A percentile compares a stretch with the other conserved stretches of the same genome.
phyloP scores from a whole-genome alignment of 2,113 vertebrate genomes.

The Elaphurus davidianus region DNA sequence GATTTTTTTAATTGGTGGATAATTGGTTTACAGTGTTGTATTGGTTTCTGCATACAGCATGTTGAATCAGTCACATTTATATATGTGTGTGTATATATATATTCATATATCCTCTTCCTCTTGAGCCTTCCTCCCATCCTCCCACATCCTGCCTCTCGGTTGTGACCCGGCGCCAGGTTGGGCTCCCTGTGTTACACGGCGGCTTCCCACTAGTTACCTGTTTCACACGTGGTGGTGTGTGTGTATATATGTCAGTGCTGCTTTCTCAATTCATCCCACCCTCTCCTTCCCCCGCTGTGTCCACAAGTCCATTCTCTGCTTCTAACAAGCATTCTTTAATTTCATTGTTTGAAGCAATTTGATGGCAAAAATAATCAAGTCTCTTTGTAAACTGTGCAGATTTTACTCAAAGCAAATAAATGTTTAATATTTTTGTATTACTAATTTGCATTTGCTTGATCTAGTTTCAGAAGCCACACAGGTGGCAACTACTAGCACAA shows the following conservation, averaged over 20 bases:
- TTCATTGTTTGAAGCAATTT: conserved; percentile 20
- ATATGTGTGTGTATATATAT: not conserved
- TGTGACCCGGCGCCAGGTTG: not conserved
- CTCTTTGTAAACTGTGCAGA: not conserved
- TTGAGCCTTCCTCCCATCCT: not conserved
- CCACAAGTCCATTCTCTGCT: not conserved
- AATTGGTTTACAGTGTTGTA: not conserved
- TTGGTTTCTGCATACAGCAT: not conserved
- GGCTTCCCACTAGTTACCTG: not conserved
- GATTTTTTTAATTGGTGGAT: not conserved
- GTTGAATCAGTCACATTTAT: not conserved
- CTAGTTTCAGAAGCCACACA: conserved; percentile 79
- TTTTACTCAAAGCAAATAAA: conserved; percentile 20
- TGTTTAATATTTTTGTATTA: conserved; percentile 10
- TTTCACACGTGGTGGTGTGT: not conserved
- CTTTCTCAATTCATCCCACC: not conserved
- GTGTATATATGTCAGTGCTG: not conserved
- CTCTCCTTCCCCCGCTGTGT: not conserved
- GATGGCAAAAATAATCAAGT: conserved; percentile 4
- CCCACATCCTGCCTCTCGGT: not conserved
- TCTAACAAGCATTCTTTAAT: not conserved
- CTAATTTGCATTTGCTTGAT: conserved; percentile 47
- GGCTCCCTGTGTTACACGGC: not conserved
- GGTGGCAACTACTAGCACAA: conserved; percentile 31
- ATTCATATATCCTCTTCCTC: not conserved